A percentile compares a stretch with the other conserved stretches of the same genome.
These are phyloP conservation scores for Spilarctia lutea DNA, from an alignment of 2,888 invertebrate species.

Conservation along the genomic window DNA sequence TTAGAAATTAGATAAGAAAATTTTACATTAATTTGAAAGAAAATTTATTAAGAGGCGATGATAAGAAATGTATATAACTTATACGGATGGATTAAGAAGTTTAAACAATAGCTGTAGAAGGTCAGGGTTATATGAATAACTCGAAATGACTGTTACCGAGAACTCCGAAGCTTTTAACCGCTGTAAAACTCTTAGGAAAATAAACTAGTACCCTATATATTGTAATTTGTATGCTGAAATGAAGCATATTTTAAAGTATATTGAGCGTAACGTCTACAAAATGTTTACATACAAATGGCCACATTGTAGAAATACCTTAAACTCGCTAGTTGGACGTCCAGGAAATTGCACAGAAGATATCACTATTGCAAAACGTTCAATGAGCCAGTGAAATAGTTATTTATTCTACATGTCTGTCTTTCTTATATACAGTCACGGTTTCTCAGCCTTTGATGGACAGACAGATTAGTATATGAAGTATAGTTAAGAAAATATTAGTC, in stretches of 20 bases:
- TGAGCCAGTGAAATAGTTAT: conserved; percentile 50
- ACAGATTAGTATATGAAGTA: no score
- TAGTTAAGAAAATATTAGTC: conserved; percentile 4
- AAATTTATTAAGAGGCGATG: no score
- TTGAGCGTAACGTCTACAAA: conserved; percentile 33
- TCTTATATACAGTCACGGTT: conserved; percentile 25
- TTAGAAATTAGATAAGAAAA: neutral
- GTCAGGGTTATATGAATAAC: no score
- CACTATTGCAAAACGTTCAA: conserved; percentile 41
- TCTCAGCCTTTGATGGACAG: conserved; percentile 8
- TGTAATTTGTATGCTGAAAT: neutral
- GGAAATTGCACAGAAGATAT: conserved; percentile 47
- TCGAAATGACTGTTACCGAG: neutral
- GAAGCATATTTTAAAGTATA: conserved; percentile 31
- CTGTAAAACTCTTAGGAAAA: neutral
- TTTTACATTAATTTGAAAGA: neutral
- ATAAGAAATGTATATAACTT: neutral
- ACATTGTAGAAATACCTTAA: conserved; percentile 50
- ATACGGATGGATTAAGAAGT: neutral
- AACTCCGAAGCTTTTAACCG: neutral
- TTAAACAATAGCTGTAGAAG: neutral
- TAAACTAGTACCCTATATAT: neutral
- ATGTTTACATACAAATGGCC: conserved; percentile 42
- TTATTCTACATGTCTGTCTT: conserved; percentile 48
- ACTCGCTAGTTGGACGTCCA: conserved; percentile 50